These are phyloP conservation scores for Antennarius striatus DNA, from an alignment of 2,113 vertebrate genomes.

Conservation along the genomic window DNA sequence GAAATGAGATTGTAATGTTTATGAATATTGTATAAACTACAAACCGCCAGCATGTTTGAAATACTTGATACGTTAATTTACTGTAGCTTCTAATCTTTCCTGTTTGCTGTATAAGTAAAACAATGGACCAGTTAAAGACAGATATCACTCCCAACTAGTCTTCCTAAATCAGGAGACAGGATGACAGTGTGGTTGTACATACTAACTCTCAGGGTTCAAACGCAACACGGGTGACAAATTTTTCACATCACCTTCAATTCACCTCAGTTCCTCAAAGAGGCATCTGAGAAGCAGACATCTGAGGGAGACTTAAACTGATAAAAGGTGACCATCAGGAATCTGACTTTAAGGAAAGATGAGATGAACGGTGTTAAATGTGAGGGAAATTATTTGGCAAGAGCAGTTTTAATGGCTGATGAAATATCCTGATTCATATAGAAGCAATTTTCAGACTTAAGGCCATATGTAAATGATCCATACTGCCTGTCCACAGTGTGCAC, in stretches of 20 bases:
- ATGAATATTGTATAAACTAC: slow-evolving; percentile 47
- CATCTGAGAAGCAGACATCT: slow-evolving; percentile 47
- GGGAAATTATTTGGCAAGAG: slow-evolving; percentile 17
- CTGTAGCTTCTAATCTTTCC: slow-evolving; percentile 1
- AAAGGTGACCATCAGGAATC: slow-evolving; percentile 37
- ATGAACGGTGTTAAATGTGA: slow-evolving; percentile 19
- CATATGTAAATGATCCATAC: too few relatives aligned
- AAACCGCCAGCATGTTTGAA: slow-evolving; percentile 28
- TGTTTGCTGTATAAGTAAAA: slow-evolving; percentile 10
- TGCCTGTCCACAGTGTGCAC: neutral
- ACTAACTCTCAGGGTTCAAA: slow-evolving; percentile 1
- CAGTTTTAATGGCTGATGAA: slow-evolving; percentile 31
- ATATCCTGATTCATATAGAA: neutral
- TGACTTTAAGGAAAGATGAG: slow-evolving; percentile 33
- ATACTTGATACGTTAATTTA: slow-evolving; percentile 12
- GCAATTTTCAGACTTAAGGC: too few relatives aligned
- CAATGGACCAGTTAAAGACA: neutral
- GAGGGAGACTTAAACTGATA: slow-evolving; percentile 44
- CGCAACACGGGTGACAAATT: neutral
- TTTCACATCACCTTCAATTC: slow-evolving; percentile 38
- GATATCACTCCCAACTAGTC: slow-evolving; percentile 4
- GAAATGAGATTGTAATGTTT: slow-evolving; percentile 53
- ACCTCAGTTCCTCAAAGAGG: slow-evolving; percentile 35
- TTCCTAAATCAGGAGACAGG: neutral
- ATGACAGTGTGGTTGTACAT: too few relatives aligned